Evolutionary conservation across 2,797 vertebrate species (phyloP).

Genomic region (Adelosebastes latens): DNA sequence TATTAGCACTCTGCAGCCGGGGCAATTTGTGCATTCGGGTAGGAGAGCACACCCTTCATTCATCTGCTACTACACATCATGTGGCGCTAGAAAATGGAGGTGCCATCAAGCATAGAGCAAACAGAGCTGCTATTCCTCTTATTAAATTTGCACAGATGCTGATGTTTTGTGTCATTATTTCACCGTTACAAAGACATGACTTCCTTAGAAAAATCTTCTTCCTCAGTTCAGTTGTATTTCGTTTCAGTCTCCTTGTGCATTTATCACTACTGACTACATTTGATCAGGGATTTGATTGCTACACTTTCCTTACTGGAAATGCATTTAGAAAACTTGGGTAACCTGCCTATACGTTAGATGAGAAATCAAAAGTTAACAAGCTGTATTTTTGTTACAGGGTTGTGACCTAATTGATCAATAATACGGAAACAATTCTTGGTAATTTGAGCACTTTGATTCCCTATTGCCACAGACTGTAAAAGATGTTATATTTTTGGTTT

Average conservation of each 20-base stretch:
- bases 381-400: not conserved
- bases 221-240: not conserved
- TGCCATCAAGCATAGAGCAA: constrained; percentile 13
- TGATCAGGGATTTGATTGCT: not conserved
- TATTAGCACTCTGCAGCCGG: not conserved
- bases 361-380: not conserved
- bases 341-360: not conserved
- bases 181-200: not conserved
- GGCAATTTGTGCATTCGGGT: constrained; percentile 37
- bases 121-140: not conserved
- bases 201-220: not conserved
- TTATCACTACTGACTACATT: not conserved
- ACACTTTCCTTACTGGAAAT: not conserved
- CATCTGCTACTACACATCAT: constrained; percentile 32
- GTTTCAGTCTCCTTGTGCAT: not conserved
- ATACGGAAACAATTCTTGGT: not conserved
- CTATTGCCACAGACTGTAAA: not conserved
- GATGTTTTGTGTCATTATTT: constrained; percentile 13
- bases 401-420: not conserved
- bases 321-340: not conserved
- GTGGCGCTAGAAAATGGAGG: constrained; percentile 1
- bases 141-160: not conserved
- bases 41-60: constrained; percentile 41
- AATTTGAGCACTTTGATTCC: not conserved
- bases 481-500: not conserved